phyloP scores from a whole-genome alignment of 2,888 invertebrate species.

The Aporophyla lueneburgensis region DNA sequence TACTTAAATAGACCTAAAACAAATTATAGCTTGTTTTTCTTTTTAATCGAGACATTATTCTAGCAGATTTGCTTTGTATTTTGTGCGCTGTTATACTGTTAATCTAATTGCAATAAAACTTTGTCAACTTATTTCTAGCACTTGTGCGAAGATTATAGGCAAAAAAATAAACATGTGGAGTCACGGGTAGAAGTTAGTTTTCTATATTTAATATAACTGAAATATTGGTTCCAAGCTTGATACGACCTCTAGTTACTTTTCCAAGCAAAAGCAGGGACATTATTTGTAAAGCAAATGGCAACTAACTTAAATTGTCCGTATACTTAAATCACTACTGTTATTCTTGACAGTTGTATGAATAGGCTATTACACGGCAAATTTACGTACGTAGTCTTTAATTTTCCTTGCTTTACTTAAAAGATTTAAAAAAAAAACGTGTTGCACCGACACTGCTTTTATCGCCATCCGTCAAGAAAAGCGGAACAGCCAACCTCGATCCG shows the following conservation, averaged over 20 bases:
- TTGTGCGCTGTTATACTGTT: too few relatives aligned
- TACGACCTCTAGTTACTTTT: neutral
- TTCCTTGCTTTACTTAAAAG: neutral
- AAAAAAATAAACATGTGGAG: too few relatives aligned
- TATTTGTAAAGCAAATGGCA: neutral
- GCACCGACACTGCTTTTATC: slow-evolving; percentile 45
- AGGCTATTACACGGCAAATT: neutral
- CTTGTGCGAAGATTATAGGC: too few relatives aligned
- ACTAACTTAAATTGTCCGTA: neutral
- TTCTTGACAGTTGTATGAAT: neutral
- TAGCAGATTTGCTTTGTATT: too few relatives aligned
- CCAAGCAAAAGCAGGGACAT: neutral
- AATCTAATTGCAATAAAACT: too few relatives aligned
- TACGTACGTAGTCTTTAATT: too few relatives aligned
- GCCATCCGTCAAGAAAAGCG: slow-evolving; percentile 38
- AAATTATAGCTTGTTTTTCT: neutral
- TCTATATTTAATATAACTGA: neutral
- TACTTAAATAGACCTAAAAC: too few relatives aligned
- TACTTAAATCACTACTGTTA: neutral
- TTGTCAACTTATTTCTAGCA: too few relatives aligned
- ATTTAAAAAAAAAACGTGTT: slow-evolving; percentile 8
- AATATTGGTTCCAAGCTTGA: neutral
- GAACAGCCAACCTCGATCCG: slow-evolving; percentile 54
- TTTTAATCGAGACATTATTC: neutral
- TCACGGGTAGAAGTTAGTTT: too few relatives aligned